A percentile compares a stretch with the other conserved stretches of the same genome.
These are phyloP conservation scores for Callopanchax toddi DNA, from an alignment of 2,113 vertebrate genomes.

Conservation along the genomic window DNA sequence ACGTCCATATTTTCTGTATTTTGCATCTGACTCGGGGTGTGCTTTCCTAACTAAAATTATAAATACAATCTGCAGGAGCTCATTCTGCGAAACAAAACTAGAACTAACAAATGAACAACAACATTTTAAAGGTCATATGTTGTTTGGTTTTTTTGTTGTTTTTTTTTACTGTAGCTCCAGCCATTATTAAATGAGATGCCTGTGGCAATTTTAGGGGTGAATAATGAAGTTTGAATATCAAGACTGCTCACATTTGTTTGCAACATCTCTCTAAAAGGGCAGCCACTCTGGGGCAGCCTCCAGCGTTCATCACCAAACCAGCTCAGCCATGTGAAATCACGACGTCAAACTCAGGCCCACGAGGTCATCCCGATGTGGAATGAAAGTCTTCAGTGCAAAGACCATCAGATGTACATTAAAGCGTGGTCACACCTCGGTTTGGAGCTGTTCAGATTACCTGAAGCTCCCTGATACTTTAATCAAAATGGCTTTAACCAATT, in stretches of 20 bases:
- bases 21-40: background rate
- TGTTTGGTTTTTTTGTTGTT: constrained; percentile 26
- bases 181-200: constrained; percentile 41
- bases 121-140: constrained; percentile 52
- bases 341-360: constrained; percentile 18
- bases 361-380: constrained; percentile 18
- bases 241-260: constrained; percentile 48
- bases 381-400: background rate
- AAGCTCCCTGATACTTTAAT: constrained; percentile 21
- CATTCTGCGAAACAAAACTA: constrained; percentile 3
- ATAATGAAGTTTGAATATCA: constrained; percentile 46
- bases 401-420: constrained; percentile 9
- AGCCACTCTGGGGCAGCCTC: constrained; percentile 35
- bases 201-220: constrained; percentile 40
- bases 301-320: constrained; percentile 51
- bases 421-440: background rate
- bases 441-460: background rate
- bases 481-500: constrained; percentile 22
- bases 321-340: constrained; percentile 19
- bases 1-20: background rate
- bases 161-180: constrained; percentile 25
- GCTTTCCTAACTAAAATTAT: background rate
- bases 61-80: background rate
- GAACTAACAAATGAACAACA: constrained; percentile 13
- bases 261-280: constrained; percentile 53